Conservation (phyloP, 1,140 invertebrate genomes). For the Cataglyphis hispanica region DNA sequence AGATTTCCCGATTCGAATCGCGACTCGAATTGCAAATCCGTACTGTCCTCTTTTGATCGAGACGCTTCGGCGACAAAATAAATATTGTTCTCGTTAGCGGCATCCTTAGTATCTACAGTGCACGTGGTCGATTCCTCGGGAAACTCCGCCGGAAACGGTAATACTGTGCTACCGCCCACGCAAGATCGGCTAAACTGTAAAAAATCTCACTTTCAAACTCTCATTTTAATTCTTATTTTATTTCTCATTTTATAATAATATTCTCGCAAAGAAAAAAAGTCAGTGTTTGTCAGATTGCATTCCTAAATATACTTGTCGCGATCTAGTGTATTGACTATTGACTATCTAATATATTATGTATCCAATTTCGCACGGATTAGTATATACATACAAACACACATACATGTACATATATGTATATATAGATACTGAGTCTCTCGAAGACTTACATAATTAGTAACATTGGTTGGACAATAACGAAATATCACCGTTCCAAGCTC, state of each 20-base stretch:
- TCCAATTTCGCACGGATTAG: too few species aligned
- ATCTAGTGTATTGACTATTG: too few species aligned
- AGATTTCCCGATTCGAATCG: constrained; percentile 98
- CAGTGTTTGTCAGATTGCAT: too few species aligned
- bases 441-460: constrained; percentile 94
- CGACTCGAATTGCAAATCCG: constrained; percentile 95
- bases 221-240: background rate
- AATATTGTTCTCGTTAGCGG: background rate
- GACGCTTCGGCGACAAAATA: constrained; percentile 63
- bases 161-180: constrained; percentile 78
- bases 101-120: background rate
- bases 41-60: constrained; percentile 81
- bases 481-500: constrained; percentile 94
- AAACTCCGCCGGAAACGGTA: constrained; percentile 39
- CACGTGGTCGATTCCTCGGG: background rate
- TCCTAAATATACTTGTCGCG: too few species aligned
- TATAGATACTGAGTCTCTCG: too few species aligned
- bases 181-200: constrained; percentile 91
- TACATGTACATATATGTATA: too few species aligned
- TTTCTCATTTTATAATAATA: background rate
- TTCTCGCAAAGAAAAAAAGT: too few species aligned
- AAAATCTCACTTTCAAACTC: background rate
- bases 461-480: constrained; percentile 94
- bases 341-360: too few species aligned
- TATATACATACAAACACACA: too few species aligned